Percentiles rank a stretch among this genome's conserved stretches.
Conservation (phyloP, 2,888 invertebrate species). For the Chironomus riparius region DNA sequence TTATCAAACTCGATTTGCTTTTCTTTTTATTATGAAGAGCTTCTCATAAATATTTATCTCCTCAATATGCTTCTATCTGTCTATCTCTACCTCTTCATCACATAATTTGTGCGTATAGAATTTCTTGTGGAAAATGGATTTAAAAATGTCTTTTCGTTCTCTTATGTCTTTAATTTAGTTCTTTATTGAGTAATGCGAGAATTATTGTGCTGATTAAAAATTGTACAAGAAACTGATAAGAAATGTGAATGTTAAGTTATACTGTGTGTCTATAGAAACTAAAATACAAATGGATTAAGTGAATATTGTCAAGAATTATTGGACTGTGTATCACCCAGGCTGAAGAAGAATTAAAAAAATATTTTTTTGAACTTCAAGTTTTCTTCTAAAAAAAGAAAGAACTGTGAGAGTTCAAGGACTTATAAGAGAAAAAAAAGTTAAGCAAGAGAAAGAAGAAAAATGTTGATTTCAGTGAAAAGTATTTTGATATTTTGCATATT, state of each 20-base stretch:
- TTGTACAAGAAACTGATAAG: neutral
- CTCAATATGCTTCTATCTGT: neutral
- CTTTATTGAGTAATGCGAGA: neutral
- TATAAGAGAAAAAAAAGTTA: neutral
- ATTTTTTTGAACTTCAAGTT: too few relatives aligned
- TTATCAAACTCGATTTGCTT: too few relatives aligned
- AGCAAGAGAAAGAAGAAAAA: neutral
- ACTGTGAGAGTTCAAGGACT: neutral
- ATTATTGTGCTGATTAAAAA: neutral
- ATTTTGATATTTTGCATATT: conserved; percentile 16
- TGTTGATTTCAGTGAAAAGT: conserved; percentile 15
- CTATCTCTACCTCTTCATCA: neutral
- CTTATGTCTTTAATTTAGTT: neutral
- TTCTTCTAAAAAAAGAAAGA: neutral
- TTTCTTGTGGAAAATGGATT: too few relatives aligned
- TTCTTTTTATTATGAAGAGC: neutral
- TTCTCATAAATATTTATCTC: neutral
- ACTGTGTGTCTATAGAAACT: too few relatives aligned
- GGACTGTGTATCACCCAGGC: too few relatives aligned
- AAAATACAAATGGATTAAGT: too few relatives aligned
- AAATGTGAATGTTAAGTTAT: neutral
- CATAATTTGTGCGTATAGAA: too few relatives aligned
- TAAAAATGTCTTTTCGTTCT: too few relatives aligned
- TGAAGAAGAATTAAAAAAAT: too few relatives aligned
- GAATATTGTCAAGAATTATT: too few relatives aligned